Evolutionary conservation across 1,140 invertebrate genomes (phyloP).

Genomic region (Philotrypesis tridentata): DNA sequence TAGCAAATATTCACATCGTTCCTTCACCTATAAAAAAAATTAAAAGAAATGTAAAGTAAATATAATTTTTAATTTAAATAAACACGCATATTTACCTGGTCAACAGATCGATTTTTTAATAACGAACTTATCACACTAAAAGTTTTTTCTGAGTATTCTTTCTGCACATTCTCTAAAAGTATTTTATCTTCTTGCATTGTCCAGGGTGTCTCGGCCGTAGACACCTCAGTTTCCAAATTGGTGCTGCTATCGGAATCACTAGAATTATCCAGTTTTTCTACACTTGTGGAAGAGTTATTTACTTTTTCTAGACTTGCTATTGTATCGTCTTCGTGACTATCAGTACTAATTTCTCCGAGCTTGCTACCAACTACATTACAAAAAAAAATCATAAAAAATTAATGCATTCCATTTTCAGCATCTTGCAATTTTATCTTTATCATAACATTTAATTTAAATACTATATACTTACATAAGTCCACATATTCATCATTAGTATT

Average conservation of each 20-base stretch:
- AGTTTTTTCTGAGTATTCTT: conserved; percentile 67
- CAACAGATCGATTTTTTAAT: conserved; percentile 62
- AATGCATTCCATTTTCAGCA: too few relatives aligned
- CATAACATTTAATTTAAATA: conserved; percentile 25
- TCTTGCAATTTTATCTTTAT: too few relatives aligned
- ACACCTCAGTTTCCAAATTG: conserved; percentile 47
- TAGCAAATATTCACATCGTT: conserved; percentile 64
- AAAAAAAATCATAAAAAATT: background rate
- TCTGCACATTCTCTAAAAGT: conserved; percentile 67
- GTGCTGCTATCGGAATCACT: conserved; percentile 52
- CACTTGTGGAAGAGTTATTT: conserved; percentile 33
- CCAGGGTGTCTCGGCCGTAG: conserved; percentile 60
- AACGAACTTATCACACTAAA: conserved; percentile 62
- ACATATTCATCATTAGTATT: conserved; percentile 45
- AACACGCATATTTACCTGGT: conserved; percentile 57
- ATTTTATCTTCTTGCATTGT: conserved; percentile 69
- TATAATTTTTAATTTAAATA: conserved; percentile 1
- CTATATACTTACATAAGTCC: conserved; percentile 54
- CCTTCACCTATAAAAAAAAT: conserved; percentile 60
- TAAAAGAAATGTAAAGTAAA: conserved; percentile 22
- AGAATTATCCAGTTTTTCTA: conserved; percentile 56
- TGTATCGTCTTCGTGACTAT: conserved; percentile 44
- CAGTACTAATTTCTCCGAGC: conserved; percentile 38
- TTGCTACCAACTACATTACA: conserved; percentile 31
- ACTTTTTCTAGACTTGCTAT: conserved; percentile 32